A percentile compares a stretch with the other conserved stretches of the same genome.
phyloP scores from a whole-genome alignment of 2,888 invertebrate species.

The Andricus curvator region DNA sequence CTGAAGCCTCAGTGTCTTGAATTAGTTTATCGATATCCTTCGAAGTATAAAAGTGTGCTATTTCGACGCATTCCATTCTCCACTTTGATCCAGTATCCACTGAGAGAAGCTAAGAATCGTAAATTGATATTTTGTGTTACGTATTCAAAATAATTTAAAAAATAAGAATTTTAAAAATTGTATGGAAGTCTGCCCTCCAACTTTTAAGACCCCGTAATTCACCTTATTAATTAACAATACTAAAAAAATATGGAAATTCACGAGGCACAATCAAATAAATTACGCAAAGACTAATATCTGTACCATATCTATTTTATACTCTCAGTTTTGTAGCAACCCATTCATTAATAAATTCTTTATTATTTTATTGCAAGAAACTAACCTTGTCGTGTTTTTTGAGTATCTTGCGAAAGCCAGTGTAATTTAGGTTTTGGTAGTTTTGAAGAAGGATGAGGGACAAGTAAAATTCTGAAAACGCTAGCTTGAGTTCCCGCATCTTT shows the following conservation, averaged over 20 bases:
- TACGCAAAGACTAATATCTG: too few species aligned
- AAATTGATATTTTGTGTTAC: background rate
- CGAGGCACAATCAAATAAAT: background rate
- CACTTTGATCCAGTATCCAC: constrained; percentile 94
- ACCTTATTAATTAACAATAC: background rate
- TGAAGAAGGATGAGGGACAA: constrained; percentile 96
- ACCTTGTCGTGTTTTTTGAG: constrained; percentile 99
- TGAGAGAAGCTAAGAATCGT: constrained; percentile 84
- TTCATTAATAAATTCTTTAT: background rate
- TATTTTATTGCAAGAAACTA: constrained; percentile 49
- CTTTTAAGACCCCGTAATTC: too few species aligned
- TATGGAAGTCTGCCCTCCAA: too few species aligned
- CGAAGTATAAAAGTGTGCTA: constrained; percentile 96
- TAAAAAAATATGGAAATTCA: background rate
- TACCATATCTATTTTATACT: too few species aligned
- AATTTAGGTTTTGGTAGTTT: constrained; percentile 99
- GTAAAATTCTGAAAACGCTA: constrained; percentile 99
- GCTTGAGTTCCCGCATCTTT: constrained; percentile 94
- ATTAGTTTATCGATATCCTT: constrained; percentile 98
- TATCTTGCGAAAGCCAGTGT: constrained; percentile 99
- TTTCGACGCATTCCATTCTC: constrained; percentile 95
- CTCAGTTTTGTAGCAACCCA: too few species aligned
- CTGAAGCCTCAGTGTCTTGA: constrained; percentile 93
- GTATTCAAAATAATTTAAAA: background rate
- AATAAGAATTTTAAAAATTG: too few species aligned